Conservation (phyloP, 2,797 vertebrate species). For the Malacoraja senta region DNA sequence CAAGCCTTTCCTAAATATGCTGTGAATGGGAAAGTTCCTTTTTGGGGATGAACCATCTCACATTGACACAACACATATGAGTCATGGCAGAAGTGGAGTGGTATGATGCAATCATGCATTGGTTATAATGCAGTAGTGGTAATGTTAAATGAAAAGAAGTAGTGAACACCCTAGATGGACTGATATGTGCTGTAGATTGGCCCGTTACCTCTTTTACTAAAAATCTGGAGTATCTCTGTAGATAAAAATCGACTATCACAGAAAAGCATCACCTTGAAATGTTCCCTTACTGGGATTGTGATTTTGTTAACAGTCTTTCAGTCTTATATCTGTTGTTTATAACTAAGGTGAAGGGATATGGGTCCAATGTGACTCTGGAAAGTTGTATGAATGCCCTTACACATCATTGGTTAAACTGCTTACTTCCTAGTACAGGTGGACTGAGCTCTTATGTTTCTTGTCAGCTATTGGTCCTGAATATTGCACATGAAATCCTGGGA, state of each 20-base stretch:
- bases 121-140: not conserved
- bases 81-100: not conserved
- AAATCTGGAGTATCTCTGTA: not conserved
- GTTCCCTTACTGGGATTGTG: not conserved
- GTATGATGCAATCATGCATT: not conserved
- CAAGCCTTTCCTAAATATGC: slow-evolving; percentile 26
- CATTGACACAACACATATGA: slow-evolving; percentile 10
- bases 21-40: not conserved
- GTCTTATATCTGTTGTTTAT: not conserved
- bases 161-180: not conserved
- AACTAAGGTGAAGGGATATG: not conserved
- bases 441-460: not conserved
- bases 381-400: not conserved
- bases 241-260: not conserved
- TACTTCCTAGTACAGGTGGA: not conserved
- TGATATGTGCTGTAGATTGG: not conserved
- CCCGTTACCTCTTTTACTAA: slow-evolving; percentile 1
- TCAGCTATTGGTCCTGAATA: not conserved
- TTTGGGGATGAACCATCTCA: not conserved
- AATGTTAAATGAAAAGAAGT: not conserved
- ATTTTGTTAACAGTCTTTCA: not conserved
- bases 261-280: slow-evolving; percentile 7
- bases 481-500: not conserved
- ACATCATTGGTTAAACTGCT: not conserved
- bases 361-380: not conserved